A percentile compares a stretch with the other conserved stretches of the same genome.
phyloP scores from a whole-genome alignment of 2,888 invertebrate genomes.

The Conus canariensis region DNA sequence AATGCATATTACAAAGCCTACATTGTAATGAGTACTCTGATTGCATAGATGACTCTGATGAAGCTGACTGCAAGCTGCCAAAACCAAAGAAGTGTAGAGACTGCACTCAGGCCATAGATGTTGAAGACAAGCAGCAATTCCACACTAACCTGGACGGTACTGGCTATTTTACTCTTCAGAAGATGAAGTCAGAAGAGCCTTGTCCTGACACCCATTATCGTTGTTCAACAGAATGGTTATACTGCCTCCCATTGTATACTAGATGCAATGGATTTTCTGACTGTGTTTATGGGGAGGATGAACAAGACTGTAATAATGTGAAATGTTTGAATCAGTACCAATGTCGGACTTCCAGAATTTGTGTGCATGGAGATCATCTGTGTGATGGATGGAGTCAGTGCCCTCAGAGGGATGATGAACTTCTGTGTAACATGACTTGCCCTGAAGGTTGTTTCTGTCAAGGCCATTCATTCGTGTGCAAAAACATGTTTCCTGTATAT shows the following conservation, averaged over 20 bases:
- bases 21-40: neutral
- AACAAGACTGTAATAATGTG: neutral
- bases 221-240: neutral
- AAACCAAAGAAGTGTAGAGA: neutral
- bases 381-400: constrained; percentile 12
- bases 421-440: neutral
- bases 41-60: constrained; percentile 16
- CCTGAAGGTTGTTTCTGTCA: neutral
- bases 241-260: constrained; percentile 1
- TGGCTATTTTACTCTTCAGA: neutral
- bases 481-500: neutral
- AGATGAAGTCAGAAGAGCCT: neutral
- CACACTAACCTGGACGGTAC: neutral
- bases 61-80: neutral
- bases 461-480: neutral
- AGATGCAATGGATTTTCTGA: constrained; percentile 10
- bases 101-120: neutral
- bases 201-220: neutral
- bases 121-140: neutral
- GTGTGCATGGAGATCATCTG: constrained; percentile 16
- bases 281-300: constrained; percentile 9
- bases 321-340: neutral
- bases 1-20: neutral
- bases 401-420: neutral
- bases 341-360: neutral